Evolutionary conservation across 2,113 vertebrate genomes (phyloP).

Genomic region (Megaceryle maxima): DNA sequence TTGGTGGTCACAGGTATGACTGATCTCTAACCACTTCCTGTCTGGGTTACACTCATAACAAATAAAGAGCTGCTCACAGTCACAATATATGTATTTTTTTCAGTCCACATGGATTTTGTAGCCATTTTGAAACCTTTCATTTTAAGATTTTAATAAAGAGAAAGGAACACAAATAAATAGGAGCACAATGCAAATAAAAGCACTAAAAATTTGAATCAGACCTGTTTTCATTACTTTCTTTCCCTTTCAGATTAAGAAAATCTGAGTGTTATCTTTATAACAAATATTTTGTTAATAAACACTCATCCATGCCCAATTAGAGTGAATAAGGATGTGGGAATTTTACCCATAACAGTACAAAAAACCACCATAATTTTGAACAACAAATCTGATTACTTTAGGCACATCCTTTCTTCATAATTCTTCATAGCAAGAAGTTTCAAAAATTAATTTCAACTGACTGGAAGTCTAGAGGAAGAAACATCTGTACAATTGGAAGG

Average conservation of each 20-base stretch:
- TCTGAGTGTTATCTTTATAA: neutral
- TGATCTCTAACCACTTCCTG: neutral
- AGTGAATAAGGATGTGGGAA: neutral
- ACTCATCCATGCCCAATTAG: neutral
- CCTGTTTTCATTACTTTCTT: neutral
- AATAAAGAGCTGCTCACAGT: neutral
- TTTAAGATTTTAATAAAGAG: neutral
- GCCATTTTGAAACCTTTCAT: neutral
- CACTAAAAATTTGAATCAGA: neutral
- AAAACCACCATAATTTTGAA: fast-evolving
- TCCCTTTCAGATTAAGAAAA: neutral
- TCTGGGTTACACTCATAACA: neutral
- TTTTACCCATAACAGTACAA: neutral
- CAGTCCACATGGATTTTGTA: neutral
- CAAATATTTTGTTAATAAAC: neutral
- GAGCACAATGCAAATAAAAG: neutral
- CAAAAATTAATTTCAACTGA: neutral
- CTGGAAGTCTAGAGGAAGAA: neutral
- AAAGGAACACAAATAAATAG: neutral
- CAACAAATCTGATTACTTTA: neutral
- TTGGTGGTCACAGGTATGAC: neutral
- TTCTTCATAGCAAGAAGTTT: neutral
- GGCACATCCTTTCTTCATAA: neutral
- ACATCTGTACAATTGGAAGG: neutral
- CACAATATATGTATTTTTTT: neutral